Conservation (phyloP, 2,888 invertebrate species). For the Drosophila mettleri region DNA sequence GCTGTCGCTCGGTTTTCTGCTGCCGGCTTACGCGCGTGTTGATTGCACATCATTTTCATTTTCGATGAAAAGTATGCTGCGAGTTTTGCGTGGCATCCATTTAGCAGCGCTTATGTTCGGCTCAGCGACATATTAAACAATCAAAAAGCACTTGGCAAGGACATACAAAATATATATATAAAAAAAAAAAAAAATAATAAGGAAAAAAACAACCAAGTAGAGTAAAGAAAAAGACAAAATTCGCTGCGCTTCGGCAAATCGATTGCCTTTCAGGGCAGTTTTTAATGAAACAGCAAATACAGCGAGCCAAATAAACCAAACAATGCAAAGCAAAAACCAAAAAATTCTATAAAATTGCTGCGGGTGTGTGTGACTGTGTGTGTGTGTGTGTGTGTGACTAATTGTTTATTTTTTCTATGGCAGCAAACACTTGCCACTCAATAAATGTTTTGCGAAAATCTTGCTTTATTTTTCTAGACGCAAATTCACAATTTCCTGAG, state of each 20-base stretch:
- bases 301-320: conserved; percentile 11
- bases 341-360: conserved; percentile 10
- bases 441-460: conserved; percentile 16
- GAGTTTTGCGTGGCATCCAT: conserved; percentile 51
- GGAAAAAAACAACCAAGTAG: conserved; percentile 7
- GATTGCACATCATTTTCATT: conserved; percentile 34
- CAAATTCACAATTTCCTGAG: conserved; percentile 8
- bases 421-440: conserved; percentile 14
- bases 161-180: conserved; percentile 22
- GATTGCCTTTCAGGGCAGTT: conserved; percentile 76
- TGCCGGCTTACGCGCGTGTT: conserved; percentile 10
- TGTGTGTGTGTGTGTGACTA: conserved; percentile 9
- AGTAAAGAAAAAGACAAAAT: conserved; percentile 4
- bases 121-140: conserved; percentile 77
- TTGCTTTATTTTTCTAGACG: not conserved
- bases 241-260: conserved; percentile 40
- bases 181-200: not conserved
- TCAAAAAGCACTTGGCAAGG: conserved; percentile 70
- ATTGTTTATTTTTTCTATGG: conserved; percentile 46
- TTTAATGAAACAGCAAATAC: conserved; percentile 72
- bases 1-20: not conserved
- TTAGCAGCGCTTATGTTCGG: conserved; percentile 65
- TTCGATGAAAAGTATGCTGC: conserved; percentile 59
- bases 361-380: not conserved
- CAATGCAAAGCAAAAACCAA: conserved; percentile 6